These are phyloP conservation scores for Drosophila elegans DNA, from an alignment of 1,140 invertebrate genomes.

Conservation along the genomic window DNA sequence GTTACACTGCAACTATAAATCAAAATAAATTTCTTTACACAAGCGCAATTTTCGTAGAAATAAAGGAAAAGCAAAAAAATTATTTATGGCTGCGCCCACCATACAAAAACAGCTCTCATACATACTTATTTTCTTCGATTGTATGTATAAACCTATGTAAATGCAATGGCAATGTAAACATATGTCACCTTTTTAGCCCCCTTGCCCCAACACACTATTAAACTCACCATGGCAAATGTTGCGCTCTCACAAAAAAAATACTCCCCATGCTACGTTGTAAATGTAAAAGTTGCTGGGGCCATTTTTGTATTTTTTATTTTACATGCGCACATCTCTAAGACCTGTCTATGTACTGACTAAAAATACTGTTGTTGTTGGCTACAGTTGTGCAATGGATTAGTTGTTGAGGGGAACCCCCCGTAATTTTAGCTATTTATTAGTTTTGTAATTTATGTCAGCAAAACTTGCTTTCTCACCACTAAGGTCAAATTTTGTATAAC, in stretches of 20 bases:
- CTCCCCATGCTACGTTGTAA: conserved; percentile 62
- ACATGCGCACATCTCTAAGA: conserved; percentile 13
- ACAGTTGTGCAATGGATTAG: conserved; percentile 33
- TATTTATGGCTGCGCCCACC: conserved; percentile 40
- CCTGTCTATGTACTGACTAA: conserved; percentile 21
- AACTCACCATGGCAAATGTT: conserved; percentile 37
- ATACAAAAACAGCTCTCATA: conserved; percentile 9
- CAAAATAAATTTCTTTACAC: conserved; percentile 34
- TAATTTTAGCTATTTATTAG: conserved; percentile 22
- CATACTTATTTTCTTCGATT: neutral
- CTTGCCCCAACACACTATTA: neutral
- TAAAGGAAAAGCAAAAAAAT: conserved; percentile 20
- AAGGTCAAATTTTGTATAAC: conserved; percentile 61
- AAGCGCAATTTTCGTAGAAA: conserved; percentile 31
- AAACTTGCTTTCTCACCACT: conserved; percentile 43
- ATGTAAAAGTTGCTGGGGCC: conserved; percentile 55
- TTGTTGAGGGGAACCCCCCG: conserved; percentile 6
- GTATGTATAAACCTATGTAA: conserved; percentile 18
- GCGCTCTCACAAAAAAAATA: conserved; percentile 36
- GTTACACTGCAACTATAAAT: conserved; percentile 35
- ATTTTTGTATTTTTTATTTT: conserved; percentile 14
- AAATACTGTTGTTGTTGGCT: conserved; percentile 11
- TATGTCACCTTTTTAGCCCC: conserved; percentile 14
- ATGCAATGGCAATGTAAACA: conserved; percentile 35
- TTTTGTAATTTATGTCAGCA: conserved; percentile 33